Evolutionary conservation across 2,797 vertebrate genomes (phyloP).

Genomic region (Enteromius thamalakanensis): DNA sequence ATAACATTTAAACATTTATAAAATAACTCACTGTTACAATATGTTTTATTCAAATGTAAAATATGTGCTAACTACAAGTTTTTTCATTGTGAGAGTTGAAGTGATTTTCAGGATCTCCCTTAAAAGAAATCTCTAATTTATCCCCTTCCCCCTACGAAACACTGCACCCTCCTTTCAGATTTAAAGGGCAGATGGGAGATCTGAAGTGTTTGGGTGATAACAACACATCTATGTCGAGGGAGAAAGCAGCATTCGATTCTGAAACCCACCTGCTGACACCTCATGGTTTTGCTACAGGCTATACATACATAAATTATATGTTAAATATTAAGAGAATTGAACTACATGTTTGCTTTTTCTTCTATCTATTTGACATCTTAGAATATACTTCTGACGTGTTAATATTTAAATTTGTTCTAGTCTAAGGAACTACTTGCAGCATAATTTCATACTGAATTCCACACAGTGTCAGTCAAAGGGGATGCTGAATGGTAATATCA

Average conservation of each 20-base stretch:
- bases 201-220: slow-evolving; percentile 71
- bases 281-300: not conserved
- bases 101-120: slow-evolving; percentile 15
- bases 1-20: no score
- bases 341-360: not conserved
- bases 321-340: not conserved
- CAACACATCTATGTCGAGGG: slow-evolving; percentile 65
- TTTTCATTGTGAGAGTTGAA: not conserved
- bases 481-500: not conserved
- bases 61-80: no score
- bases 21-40: no score
- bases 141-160: slow-evolving; percentile 73
- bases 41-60: no score
- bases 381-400: not conserved
- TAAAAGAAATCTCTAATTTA: slow-evolving; percentile 58
- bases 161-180: slow-evolving; percentile 42
- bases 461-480: slow-evolving; percentile 17
- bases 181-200: slow-evolving; percentile 54
- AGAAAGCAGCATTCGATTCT: slow-evolving; percentile 45
- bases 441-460: slow-evolving; percentile 8
- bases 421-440: not conserved
- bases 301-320: slow-evolving; percentile 3
- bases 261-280: slow-evolving; percentile 5
- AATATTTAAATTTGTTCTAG: not conserved
- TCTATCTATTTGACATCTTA: not conserved